phyloP scores from a whole-genome alignment of 2,113 vertebrate genomes.

The Prionailurus bengalensis region DNA sequence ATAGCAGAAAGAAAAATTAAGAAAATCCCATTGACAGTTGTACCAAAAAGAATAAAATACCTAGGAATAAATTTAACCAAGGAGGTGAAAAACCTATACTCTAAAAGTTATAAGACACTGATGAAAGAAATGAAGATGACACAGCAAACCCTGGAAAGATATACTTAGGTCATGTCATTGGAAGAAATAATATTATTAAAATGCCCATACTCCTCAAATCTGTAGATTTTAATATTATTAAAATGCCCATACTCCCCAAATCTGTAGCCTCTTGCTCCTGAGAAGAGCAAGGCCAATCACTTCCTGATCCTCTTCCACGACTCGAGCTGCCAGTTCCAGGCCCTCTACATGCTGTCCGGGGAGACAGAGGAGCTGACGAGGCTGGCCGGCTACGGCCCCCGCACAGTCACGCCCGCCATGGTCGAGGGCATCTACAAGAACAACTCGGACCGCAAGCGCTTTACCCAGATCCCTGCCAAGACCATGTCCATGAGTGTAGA shows the following conservation, averaged over 20 bases:
- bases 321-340: slow-evolving; percentile 95
- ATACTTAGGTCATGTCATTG: not conserved
- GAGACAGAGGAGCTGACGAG: slow-evolving; percentile 93
- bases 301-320: slow-evolving; percentile 97
- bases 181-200: not conserved
- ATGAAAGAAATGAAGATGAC: not conserved
- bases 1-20: not conserved
- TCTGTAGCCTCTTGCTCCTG: slow-evolving; percentile 52
- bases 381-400: slow-evolving; percentile 92
- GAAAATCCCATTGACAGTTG: not conserved
- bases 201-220: not conserved
- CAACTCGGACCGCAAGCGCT: slow-evolving; percentile 96
- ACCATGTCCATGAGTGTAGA: slow-evolving; percentile 98
- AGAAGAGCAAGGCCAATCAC: slow-evolving; percentile 94
- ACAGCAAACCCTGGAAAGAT: not conserved
- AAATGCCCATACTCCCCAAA: not conserved
- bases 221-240: not conserved
- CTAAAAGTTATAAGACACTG: not conserved
- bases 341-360: slow-evolving; percentile 93
- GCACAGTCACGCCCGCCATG: slow-evolving; percentile 89
- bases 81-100: not conserved
- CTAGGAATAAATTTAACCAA: not conserved
- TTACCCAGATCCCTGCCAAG: slow-evolving; percentile 95
- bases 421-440: slow-evolving; percentile 96
- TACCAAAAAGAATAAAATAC: not conserved